These are phyloP conservation scores for Drosophila bocqueti DNA, from an alignment of 1,140 invertebrate species.

Conservation along the genomic window DNA sequence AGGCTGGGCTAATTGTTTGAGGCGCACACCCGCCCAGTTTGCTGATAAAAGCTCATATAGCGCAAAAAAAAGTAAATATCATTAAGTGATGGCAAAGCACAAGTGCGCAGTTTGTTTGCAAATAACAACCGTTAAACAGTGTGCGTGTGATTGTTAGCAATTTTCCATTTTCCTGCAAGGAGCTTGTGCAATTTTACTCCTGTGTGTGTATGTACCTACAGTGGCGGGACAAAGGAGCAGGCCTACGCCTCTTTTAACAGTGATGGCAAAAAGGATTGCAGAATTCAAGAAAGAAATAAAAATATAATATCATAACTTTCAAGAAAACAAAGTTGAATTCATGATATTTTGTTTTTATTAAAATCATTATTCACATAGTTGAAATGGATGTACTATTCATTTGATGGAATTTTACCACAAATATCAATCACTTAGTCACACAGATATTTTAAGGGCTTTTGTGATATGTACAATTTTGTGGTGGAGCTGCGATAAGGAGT, in stretches of 20 bases:
- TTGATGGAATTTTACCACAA: slow-evolving; percentile 1
- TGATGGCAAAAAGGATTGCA: not conserved
- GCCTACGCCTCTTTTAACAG: not conserved
- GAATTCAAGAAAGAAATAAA: not conserved
- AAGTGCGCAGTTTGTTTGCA: slow-evolving; percentile 66
- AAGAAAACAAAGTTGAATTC: not conserved
- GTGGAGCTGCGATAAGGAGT: slow-evolving; percentile 22
- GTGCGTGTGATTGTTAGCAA: slow-evolving; percentile 3
- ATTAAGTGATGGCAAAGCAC: slow-evolving; percentile 32
- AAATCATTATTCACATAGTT: too few relatives aligned
- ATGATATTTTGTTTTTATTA: too few relatives aligned
- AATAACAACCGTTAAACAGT: slow-evolving; percentile 12
- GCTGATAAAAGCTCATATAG: slow-evolving; percentile 61
- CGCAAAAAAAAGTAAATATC: slow-evolving; percentile 74
- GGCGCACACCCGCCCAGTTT: slow-evolving; percentile 25
- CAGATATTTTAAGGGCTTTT: not conserved
- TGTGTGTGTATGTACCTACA: slow-evolving; percentile 35
- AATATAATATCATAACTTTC: not conserved
- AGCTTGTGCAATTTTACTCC: slow-evolving; percentile 22
- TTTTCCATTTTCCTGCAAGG: slow-evolving; percentile 17
- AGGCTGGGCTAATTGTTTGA: slow-evolving; percentile 1
- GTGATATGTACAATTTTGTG: slow-evolving; percentile 6
- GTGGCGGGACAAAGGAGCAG: slow-evolving; percentile 19
- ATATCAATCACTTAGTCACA: not conserved
- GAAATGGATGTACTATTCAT: not conserved